Percentiles rank a stretch among this genome's conserved stretches.
Conservation (phyloP, 2,113 vertebrate species). For the Gila orcuttii region DNA sequence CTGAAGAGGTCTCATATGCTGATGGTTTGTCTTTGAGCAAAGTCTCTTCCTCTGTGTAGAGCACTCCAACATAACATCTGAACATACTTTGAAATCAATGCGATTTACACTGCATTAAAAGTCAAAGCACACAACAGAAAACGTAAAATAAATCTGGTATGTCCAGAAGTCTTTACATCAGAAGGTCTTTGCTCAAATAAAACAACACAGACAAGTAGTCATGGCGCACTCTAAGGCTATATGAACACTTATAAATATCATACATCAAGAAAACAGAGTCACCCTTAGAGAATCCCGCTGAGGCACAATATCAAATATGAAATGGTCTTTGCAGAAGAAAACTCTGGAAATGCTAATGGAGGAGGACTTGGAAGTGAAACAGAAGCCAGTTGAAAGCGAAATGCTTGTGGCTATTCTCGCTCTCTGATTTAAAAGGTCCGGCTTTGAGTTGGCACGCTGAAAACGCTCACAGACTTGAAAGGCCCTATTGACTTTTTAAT, state of each 20-base stretch:
- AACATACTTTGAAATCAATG: conserved; percentile 10
- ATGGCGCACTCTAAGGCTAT: conserved; percentile 7
- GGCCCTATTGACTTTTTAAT: conserved; percentile 53
- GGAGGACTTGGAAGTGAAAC: conserved; percentile 50
- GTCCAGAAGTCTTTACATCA: conserved; percentile 35
- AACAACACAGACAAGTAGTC: conserved; percentile 11
- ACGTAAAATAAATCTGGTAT: neutral
- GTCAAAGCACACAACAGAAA: neutral
- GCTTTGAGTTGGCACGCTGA: conserved; percentile 51
- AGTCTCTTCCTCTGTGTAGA: conserved; percentile 1
- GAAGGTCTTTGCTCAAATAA: conserved; percentile 14
- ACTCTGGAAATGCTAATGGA: conserved; percentile 48
- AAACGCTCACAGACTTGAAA: conserved; percentile 52
- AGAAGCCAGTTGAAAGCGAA: conserved; percentile 68
- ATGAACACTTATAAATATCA: conserved; percentile 9
- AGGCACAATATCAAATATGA: conserved; percentile 50
- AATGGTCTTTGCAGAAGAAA: conserved; percentile 41
- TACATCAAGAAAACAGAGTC: conserved; percentile 33
- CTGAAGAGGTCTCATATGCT: neutral
- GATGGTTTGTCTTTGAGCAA: conserved; percentile 2
- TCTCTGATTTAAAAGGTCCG: conserved; percentile 46
- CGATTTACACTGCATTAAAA: no score
- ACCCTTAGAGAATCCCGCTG: neutral
- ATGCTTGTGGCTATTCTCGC: conserved; percentile 58
- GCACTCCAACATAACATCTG: conserved; percentile 11